These are phyloP conservation scores for Ciconia maguari DNA, from an alignment of 2,113 vertebrate species.

Conservation along the genomic window DNA sequence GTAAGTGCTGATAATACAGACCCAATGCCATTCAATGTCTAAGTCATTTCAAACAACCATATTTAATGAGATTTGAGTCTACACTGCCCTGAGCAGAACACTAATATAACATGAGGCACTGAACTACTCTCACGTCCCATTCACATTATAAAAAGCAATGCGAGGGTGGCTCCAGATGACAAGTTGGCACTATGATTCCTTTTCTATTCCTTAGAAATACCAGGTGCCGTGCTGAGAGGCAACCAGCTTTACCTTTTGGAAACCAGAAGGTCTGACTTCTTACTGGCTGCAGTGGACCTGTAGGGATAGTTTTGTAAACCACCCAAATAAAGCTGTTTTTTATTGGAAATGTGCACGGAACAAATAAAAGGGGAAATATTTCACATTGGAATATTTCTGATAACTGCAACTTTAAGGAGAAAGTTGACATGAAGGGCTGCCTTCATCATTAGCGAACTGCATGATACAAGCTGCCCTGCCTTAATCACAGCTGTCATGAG, in stretches of 20 bases:
- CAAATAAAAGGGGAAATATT: not conserved
- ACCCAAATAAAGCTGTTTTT: not conserved
- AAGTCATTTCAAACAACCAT: conserved; percentile 55
- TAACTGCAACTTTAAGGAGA: conserved; percentile 33
- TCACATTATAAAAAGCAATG: conserved; percentile 27
- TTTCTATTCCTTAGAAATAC: not conserved
- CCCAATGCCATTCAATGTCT: conserved; percentile 53
- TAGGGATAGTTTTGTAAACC: not conserved
- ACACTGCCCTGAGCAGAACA: conserved; percentile 55
- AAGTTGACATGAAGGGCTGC: conserved; percentile 25
- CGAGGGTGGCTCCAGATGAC: conserved; percentile 40
- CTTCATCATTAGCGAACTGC: conserved; percentile 38
- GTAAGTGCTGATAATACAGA: conserved; percentile 44
- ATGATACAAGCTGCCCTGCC: conserved; percentile 38
- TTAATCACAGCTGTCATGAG: conserved; percentile 57
- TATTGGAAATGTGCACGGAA: not conserved
- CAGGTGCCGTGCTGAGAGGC: not conserved
- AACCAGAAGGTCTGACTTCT: not conserved
- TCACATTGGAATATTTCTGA: not conserved
- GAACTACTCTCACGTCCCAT: conserved; percentile 35
- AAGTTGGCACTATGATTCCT: conserved; percentile 17
- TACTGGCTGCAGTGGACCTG: not conserved
- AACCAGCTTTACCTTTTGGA: not conserved
- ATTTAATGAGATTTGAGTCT: conserved; percentile 67
- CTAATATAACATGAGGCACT: conserved; percentile 4